Percentiles rank a stretch among this genome's conserved stretches.
phyloP scores from a whole-genome alignment of 2,797 vertebrate species.

The Molossus molossus region DNA sequence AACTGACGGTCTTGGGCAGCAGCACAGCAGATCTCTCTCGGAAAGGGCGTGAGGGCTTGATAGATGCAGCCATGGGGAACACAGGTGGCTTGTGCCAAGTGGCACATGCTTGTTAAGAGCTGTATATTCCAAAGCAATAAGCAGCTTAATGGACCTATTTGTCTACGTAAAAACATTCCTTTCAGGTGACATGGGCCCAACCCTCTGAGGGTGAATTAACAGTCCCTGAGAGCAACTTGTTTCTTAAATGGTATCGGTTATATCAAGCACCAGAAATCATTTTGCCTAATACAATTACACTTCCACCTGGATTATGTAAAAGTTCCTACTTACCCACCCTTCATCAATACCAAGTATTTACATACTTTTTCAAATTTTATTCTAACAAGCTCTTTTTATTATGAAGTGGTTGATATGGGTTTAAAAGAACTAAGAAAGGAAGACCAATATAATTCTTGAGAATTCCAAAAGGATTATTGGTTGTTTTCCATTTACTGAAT shows the following conservation, averaged over 20 bases:
- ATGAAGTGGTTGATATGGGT: background rate
- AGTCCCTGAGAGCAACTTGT: background rate
- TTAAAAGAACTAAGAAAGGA: slow-evolving; percentile 6
- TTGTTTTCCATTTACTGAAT: slow-evolving; percentile 40
- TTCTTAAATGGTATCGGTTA: background rate
- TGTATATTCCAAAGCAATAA: background rate
- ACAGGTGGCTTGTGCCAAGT: background rate
- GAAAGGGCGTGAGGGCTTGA: background rate
- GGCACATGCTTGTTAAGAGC: background rate
- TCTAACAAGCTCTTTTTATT: background rate
- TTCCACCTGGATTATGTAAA: background rate
- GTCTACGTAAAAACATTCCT: background rate
- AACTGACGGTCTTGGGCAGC: background rate
- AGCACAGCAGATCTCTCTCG: background rate
- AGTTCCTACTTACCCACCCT: background rate
- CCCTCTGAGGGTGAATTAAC: background rate
- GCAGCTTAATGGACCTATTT: background rate
- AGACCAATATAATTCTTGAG: background rate
- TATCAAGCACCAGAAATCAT: background rate
- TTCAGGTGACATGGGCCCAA: background rate
- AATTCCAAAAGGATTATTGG: background rate
- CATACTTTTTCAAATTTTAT: background rate
- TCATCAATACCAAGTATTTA: background rate
- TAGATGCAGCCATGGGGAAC: background rate
- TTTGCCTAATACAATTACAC: background rate